phyloP scores from a whole-genome alignment of 2,797 vertebrate species.

The Eupleurogrammus muticus region DNA sequence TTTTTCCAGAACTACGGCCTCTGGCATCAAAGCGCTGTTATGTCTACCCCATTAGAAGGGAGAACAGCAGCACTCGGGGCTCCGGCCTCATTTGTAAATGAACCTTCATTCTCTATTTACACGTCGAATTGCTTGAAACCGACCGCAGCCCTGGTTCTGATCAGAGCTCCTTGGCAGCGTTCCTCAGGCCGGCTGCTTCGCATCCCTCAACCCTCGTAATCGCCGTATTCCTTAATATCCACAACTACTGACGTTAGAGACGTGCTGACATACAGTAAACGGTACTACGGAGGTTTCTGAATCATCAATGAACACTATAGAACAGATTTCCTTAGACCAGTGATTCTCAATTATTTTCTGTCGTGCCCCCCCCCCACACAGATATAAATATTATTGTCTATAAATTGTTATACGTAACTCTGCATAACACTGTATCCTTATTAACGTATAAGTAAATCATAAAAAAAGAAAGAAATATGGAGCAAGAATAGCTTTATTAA shows the following conservation, averaged over 20 bases:
- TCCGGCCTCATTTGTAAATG: conserved; percentile 40
- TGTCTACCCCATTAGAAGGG: neutral
- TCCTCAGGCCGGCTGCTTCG: conserved; percentile 34
- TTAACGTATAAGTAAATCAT: no score
- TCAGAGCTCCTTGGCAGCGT: conserved; percentile 45
- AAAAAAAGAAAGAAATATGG: no score
- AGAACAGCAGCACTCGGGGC: conserved; percentile 1
- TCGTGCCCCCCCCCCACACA: no score
- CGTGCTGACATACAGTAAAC: conserved; percentile 30
- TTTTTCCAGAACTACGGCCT: conserved; percentile 14
- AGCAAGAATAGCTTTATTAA: no score
- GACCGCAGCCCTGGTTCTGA: conserved; percentile 55
- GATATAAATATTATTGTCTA: no score
- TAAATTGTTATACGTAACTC: no score
- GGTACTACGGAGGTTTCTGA: neutral
- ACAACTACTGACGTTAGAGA: conserved; percentile 18
- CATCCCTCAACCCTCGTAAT: conserved; percentile 47
- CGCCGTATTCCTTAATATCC: conserved; percentile 46
- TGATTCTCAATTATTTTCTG: no score
- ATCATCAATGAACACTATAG: no score
- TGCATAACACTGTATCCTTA: no score
- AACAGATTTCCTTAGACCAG: no score
- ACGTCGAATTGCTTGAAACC: conserved; percentile 26
- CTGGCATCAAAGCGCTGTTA: neutral
- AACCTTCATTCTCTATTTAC: conserved; percentile 48